Evolutionary conservation across 2,113 vertebrate genomes (phyloP), one percentile per base, ranked within the genome.

Genomic region (Phaethon lepturus): DNA sequence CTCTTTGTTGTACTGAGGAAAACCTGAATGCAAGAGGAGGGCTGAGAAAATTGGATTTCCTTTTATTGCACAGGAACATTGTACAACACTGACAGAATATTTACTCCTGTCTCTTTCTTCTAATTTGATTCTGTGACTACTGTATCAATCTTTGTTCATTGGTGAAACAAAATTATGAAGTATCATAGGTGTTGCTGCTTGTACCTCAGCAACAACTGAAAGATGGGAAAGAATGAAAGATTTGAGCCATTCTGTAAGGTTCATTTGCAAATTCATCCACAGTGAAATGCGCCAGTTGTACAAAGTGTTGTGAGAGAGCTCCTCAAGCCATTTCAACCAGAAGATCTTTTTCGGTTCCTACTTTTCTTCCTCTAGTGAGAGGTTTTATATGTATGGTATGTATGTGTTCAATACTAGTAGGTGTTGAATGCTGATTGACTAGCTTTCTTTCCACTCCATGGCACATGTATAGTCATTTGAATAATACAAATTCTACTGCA

Each of bases 21-120:
- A 88, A 77, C 59, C 26, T 77, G 68, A 86, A 90, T 92, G 40
- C 56, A 74, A 64, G 79, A 81, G 52, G 20, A 89, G 10, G 10
- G 69, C 63, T 81, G 35, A 91, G 86, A 77, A 93, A 93, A 95
- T 69, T 84, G 1, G 28, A 83, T 96, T 95, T 89, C 44, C 28
- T 95, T 96, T 93, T 95, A 91, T 90, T 93, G 72, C 67, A 74
- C 60, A 83, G 66, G 66, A 95, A 26, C 74, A 74, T 42, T 90
- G 29, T 85, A 47, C 67, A 83, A 38, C 52, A 76, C 50, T 91
- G 53, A 79, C 44, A 71, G 87, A 87, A 78, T 95, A 85, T 93
- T 96, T 95, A 91, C 79, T 88, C 42, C 53, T 89, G 64, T 87
- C 72, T 93, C 20, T 81, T 82, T 68, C 74, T 90, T 91, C 83